These are phyloP conservation scores for Calliphora vicina DNA, from an alignment of 1,140 invertebrate genomes.

Conservation along the genomic window DNA sequence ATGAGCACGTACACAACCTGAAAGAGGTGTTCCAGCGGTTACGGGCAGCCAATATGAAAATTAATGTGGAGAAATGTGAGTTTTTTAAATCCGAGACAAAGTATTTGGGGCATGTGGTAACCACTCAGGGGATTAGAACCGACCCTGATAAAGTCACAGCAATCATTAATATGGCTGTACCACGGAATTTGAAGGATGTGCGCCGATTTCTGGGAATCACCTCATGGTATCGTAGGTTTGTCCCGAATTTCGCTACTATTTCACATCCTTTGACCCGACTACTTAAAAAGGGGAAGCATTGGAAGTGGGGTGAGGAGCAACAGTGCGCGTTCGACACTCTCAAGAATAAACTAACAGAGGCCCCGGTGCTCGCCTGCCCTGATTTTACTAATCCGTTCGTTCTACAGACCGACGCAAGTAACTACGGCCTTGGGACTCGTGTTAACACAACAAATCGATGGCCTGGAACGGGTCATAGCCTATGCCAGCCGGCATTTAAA, in stretches of 20 bases:
- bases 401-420: too few species aligned
- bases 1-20: conserved; percentile 1
- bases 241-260: conserved; percentile 32
- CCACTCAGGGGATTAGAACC: conserved; percentile 30
- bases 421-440: too few species aligned
- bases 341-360: too few species aligned
- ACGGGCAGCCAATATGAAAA: conserved; percentile 3
- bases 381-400: too few species aligned
- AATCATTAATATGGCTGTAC: neutral
- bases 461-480: too few species aligned
- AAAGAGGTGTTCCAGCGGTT: neutral
- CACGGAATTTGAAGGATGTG: conserved; percentile 23
- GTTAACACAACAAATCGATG: too few species aligned
- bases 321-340: too few species aligned
- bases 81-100: neutral
- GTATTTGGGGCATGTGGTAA: conserved; percentile 27
- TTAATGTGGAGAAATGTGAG: conserved; percentile 20
- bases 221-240: conserved; percentile 40
- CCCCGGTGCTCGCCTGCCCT: too few species aligned
- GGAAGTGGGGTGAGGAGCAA: too few species aligned
- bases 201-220: conserved; percentile 25
- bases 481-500: too few species aligned
- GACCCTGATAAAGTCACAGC: conserved; percentile 37
- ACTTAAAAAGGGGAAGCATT: too few species aligned
- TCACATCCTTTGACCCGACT: conserved; percentile 27